Percentiles rank a stretch among this genome's conserved stretches.
Conservation (phyloP, 2,113 vertebrate genomes). For the Xyrauchen texanus region DNA sequence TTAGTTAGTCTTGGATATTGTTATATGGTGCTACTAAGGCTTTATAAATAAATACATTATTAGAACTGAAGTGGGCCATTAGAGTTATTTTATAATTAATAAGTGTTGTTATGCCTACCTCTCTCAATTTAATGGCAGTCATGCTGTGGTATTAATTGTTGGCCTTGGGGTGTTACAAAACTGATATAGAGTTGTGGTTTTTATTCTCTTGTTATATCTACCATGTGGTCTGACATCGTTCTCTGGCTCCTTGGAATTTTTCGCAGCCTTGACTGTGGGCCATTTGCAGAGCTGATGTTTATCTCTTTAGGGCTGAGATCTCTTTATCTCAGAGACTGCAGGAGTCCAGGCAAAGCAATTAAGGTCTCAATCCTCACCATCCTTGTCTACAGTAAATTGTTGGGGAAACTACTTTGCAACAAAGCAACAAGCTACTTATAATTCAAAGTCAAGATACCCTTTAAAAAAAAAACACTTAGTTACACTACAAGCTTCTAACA, state of each 20-base stretch:
- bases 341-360: background rate
- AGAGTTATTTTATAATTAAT: conserved; percentile 21
- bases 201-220: conserved; percentile 17
- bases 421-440: too few species aligned
- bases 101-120: too few species aligned
- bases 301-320: conserved; percentile 11
- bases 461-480: too few species aligned
- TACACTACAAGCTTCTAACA: too few species aligned
- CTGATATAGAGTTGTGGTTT: too few species aligned
- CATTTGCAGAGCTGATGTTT: conserved; percentile 24
- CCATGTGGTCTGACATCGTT: conserved; percentile 14
- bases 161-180: too few species aligned
- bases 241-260: background rate
- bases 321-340: background rate
- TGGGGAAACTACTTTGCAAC: too few species aligned
- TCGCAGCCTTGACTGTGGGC: background rate
- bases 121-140: too few species aligned
- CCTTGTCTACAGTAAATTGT: too few species aligned
- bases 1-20: conserved; percentile 1
- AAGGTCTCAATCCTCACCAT: background rate
- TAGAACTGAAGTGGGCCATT: background rate
- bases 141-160: too few species aligned
- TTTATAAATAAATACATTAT: conserved; percentile 4
- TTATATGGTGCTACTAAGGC: background rate
- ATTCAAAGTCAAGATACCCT: too few species aligned